phyloP scores from a whole-genome alignment of 2,113 vertebrate species.

The Lanius ludovicianus region DNA sequence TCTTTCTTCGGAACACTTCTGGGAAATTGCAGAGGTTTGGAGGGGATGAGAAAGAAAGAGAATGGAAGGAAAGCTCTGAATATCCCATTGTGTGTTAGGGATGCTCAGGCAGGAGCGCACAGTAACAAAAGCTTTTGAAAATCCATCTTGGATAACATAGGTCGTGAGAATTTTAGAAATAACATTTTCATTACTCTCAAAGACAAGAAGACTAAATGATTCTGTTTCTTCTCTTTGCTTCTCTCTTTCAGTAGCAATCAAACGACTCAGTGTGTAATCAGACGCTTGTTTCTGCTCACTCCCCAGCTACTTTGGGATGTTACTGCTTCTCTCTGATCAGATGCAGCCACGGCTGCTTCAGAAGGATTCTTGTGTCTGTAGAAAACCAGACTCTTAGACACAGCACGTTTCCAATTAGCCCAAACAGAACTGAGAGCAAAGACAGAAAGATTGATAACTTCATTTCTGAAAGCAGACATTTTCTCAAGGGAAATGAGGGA shows the following conservation, averaged over 20 bases:
- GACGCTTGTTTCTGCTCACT: background rate
- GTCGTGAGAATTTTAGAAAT: background rate
- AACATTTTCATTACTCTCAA: background rate
- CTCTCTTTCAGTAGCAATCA: background rate
- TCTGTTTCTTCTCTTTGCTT: background rate
- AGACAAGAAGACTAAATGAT: background rate
- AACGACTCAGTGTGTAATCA: background rate
- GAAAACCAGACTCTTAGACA: background rate
- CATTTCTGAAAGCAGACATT: background rate
- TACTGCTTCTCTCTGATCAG: background rate
- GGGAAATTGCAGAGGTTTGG: background rate
- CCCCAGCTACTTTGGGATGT: background rate
- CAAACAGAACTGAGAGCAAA: background rate
- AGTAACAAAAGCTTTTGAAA: background rate
- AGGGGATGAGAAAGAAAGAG: background rate
- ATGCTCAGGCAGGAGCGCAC: background rate
- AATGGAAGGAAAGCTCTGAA: background rate
- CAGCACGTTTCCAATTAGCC: background rate
- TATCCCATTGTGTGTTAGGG: background rate
- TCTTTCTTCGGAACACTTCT: background rate
- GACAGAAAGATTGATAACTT: background rate
- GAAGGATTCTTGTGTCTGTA: background rate
- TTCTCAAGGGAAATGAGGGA: background rate
- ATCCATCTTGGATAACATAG: background rate
- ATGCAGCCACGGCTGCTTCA: background rate